phyloP scores from a whole-genome alignment of 2,888 invertebrate genomes.

The Cerastis leucographa region DNA sequence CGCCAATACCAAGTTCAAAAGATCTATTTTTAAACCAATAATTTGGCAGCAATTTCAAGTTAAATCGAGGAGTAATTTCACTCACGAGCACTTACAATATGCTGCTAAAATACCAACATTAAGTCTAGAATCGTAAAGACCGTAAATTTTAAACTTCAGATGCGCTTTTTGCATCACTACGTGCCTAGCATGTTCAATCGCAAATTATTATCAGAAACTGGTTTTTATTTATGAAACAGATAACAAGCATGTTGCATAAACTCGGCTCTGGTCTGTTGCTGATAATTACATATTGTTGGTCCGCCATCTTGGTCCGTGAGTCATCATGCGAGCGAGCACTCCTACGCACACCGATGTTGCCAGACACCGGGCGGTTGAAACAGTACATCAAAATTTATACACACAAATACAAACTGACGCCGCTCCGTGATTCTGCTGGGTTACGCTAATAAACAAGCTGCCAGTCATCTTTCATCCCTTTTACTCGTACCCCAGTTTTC shows the following conservation, averaged over 20 bases:
- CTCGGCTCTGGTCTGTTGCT: constrained; percentile 67
- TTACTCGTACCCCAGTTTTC: constrained; percentile 54
- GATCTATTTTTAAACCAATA: constrained; percentile 19
- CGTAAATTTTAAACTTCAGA: constrained; percentile 26
- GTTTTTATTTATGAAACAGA: constrained; percentile 61
- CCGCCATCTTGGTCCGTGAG: constrained; percentile 82
- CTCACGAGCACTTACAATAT: constrained; percentile 8
- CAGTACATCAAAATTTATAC: constrained; percentile 78
- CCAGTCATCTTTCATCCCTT: constrained; percentile 63
- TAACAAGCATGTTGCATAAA: constrained; percentile 63
- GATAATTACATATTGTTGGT: constrained; percentile 85
- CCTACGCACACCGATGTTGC: constrained; percentile 78
- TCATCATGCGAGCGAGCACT: constrained; percentile 73
- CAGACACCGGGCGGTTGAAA: constrained; percentile 76
- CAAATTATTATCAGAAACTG: constrained; percentile 44
- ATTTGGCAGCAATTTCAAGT: constrained; percentile 28
- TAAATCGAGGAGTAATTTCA: constrained; percentile 26
- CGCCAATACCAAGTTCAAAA: constrained; percentile 2
- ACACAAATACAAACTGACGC: constrained; percentile 68
- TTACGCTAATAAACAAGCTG: constrained; percentile 66
- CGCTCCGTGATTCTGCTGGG: constrained; percentile 63
- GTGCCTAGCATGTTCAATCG: constrained; percentile 24
- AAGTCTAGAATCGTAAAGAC: constrained; percentile 14
- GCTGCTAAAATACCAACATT: constrained; percentile 22
- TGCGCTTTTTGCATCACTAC: constrained; percentile 42